Conservation (phyloP, 2,113 vertebrate genomes). For the Alces alces region DNA sequence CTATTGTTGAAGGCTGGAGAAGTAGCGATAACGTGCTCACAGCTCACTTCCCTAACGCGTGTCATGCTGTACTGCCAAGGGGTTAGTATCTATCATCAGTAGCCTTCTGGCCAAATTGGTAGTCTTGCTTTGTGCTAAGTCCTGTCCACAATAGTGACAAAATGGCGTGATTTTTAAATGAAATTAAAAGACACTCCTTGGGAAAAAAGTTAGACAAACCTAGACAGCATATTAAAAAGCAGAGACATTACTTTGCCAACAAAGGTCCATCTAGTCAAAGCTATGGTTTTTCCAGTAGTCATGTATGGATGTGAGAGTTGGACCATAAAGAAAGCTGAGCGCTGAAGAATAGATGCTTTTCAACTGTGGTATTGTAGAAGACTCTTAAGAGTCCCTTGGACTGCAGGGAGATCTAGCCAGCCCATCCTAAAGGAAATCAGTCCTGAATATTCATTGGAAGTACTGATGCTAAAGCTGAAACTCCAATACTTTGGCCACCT, state of each 20-base stretch:
- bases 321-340: neutral
- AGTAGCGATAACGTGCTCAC: neutral
- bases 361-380: neutral
- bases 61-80: neutral
- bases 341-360: neutral
- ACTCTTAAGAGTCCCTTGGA: neutral
- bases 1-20: neutral
- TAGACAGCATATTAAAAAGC: neutral
- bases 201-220: neutral
- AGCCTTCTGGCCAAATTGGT: neutral
- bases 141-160: neutral
- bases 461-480: neutral
- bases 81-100: neutral
- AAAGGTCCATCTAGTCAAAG: neutral
- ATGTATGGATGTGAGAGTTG: neutral
- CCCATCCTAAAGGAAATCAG: neutral
- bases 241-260: neutral
- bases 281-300: neutral
- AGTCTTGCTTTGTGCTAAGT: neutral
- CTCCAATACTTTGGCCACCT: neutral
- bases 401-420: neutral
- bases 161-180: neutral
- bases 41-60: neutral
- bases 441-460: neutral
- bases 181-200: neutral